Base-by-base conservation (phyloP, 2,797 vertebrate genomes). In the Denticeps clupeoides region DNA sequence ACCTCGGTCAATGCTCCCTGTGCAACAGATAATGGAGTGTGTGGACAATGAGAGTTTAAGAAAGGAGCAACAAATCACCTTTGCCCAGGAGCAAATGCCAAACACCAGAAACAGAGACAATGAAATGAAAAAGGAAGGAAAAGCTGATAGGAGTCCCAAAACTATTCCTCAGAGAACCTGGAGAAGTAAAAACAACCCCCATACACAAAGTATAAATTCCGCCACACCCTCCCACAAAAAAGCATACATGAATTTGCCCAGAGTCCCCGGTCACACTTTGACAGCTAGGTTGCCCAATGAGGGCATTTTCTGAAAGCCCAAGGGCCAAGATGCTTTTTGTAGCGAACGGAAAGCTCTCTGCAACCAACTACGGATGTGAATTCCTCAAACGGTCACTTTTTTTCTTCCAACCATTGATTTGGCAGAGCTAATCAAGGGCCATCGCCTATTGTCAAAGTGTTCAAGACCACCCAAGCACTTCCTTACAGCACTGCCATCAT, bases 1-100 rank as follows among this genome's bases (percentile, higher is more conserved):
- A 2, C 71, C 75, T 12, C 77, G 68, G 57, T 83, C 79, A 23
- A 72, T 67, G 31, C 53, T 73, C 71, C 76, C 81, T 83, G 49
- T 2, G 5, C 15, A 38, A 52, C 5, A 42, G 6, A 11, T 35
- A 25, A 43, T 7, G 11, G 12, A 15, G 8, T 11, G 12, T 6
- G 15, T 40, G 28, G 13, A 24, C 11, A 31, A 38, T 13, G 8
- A 26, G 42, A 6, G 40, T 4, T 41, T 8, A 16, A 7, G 44
- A n/a, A 18, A 13, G 18, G 16, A n/a, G 50, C 29, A 12, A 28
- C n/a, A n/a, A n/a, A n/a, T n/a, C n/a, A n/a, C n/a, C n/a, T n/a
- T n/a, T n/a, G n/a, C n/a, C 47, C 18, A 12, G 13, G 42, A n/a
- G 16, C 32, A 19, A 41, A 27, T 37, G 4, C 35, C 26, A 24